Percentiles rank a stretch among this genome's conserved stretches.
Evolutionary conservation across 1,140 invertebrate species (phyloP).

Genomic region (Dreissena rostriformis): DNA sequence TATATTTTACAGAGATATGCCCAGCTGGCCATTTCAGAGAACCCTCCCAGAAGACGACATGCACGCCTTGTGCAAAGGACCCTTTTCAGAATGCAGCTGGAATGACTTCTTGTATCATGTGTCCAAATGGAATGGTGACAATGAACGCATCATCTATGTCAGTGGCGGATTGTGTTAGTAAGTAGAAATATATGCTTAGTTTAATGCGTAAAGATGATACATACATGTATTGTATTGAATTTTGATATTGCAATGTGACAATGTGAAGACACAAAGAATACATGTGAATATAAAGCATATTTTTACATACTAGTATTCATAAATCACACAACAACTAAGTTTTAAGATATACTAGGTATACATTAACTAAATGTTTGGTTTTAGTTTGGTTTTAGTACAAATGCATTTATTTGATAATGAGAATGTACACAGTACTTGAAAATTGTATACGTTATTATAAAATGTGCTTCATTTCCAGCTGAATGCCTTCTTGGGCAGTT

Average conservation of each 20-base stretch:
- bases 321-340: too few relatives aligned
- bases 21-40: slow-evolving; percentile 10
- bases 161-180: slow-evolving; percentile 17
- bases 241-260: too few relatives aligned
- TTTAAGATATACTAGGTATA: too few relatives aligned
- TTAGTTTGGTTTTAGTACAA: too few relatives aligned
- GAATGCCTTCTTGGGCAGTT: not conserved
- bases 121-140: slow-evolving; percentile 12
- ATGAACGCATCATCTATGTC: not conserved
- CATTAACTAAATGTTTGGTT: too few relatives aligned
- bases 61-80: not conserved
- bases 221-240: too few relatives aligned
- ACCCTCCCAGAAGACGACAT: not conserved
- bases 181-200: not conserved
- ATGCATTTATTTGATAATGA: too few relatives aligned
- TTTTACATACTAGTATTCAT: too few relatives aligned
- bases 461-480: not conserved
- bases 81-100: slow-evolving; percentile 1
- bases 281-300: too few relatives aligned
- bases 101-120: not conserved
- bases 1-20: slow-evolving; percentile 15
- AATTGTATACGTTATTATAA: not conserved
- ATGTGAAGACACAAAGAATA: too few relatives aligned
- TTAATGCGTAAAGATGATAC: too few relatives aligned
- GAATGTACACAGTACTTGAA: too few relatives aligned